These are phyloP conservation scores for Bubalus kerabau DNA, from an alignment of 2,113 vertebrate species.

Conservation along the genomic window DNA sequence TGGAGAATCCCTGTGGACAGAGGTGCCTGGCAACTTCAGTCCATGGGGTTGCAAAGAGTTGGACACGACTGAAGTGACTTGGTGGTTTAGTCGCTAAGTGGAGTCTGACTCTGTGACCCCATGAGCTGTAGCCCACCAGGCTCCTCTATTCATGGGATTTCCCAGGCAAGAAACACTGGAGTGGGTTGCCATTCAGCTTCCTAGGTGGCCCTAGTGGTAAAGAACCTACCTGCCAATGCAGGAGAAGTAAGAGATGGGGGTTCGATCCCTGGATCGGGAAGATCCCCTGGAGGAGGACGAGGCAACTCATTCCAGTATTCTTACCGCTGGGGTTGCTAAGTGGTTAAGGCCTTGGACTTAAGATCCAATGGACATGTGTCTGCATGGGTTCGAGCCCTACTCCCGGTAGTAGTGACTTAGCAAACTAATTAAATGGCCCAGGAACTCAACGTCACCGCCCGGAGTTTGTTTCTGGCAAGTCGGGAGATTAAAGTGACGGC, in stretches of 20 bases:
- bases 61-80: neutral
- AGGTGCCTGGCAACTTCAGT: neutral
- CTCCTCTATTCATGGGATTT: neutral
- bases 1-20: neutral
- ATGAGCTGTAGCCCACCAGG: neutral
- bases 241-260: neutral
- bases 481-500: fast-evolving
- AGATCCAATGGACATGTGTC: neutral
- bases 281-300: neutral
- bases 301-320: neutral
- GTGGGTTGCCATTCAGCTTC: no score
- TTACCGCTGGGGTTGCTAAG: neutral
- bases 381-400: neutral
- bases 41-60: neutral
- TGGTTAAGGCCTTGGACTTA: neutral
- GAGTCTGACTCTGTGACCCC: neutral
- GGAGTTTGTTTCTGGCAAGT: fast-evolving
- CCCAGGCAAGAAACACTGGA: neutral
- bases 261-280: neutral
- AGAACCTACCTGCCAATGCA: no score
- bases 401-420: neutral
- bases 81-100: neutral
- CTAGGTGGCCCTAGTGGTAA: no score
- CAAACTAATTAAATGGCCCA: no score
- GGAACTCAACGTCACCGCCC: fast-evolving